Base-by-base conservation (phyloP, 2,888 invertebrate species). In the Choristoneura rosaceana region DNA sequence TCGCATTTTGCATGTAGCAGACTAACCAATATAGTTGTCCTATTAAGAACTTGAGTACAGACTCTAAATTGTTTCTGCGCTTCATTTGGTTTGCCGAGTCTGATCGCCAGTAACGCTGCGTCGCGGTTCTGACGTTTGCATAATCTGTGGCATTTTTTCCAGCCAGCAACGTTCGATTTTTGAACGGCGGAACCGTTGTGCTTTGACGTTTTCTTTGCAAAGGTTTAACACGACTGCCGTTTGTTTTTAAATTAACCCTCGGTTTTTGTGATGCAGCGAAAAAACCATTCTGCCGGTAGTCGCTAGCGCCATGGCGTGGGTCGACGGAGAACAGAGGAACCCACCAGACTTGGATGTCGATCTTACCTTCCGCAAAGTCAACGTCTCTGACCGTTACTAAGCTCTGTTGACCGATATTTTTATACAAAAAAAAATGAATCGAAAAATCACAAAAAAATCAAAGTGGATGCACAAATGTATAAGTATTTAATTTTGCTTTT, bases 301-400 rank as follows among this genome's bases (percentile, higher is more conserved):
- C 84, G 93, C 89, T 86, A 91, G 87, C 80, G 94, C 94, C 84
- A 84, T 93, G 85, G 93, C 93, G 80, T 94, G 94, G 94, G 89
- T 90, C 88, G 75, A 82, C 78, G 85, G 84, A 82, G 84, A 85
- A 81, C 86, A 79, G 74, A 81, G 82, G 79, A 86, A 87, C 75
- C 82, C 85, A 74, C 83, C 85, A 77, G 84, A 84, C 75, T 80
- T 86, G 88, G 88, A 91, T 85, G 83, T 89, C 77, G 87, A 87
- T 83, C 82, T 84, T 68, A 86, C 87, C 78, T 85, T 86, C 78
- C 88, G 89, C 75, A 89, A 90, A 83, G 88, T 88, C 87, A 84
- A 85, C 79, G 87, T 87, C 81, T 78, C 75, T 71, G 73, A 71
- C 52, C 38, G 71, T 76, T 76, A 75, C 74, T 78, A 79, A 77